Conservation (phyloP, 1,140 invertebrate genomes). For the Sycophaga agraensis region DNA sequence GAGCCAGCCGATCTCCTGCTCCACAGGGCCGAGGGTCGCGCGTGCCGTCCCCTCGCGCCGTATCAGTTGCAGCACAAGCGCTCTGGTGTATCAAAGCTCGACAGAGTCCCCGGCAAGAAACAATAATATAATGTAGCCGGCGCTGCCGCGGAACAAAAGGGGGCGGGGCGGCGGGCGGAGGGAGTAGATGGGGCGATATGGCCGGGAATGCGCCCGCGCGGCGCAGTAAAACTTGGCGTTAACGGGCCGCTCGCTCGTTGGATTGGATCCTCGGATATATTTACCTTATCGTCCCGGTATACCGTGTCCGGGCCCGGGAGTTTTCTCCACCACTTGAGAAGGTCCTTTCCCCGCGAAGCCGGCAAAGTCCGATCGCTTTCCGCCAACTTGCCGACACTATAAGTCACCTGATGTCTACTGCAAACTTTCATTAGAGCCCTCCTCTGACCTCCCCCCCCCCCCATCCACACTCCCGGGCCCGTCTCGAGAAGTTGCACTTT, state of each 20-base stretch:
- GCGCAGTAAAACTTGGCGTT: constrained; percentile 23
- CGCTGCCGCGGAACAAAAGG: too few species aligned
- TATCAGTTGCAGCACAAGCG: too few species aligned
- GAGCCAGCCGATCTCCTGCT: too few species aligned
- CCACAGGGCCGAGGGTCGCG: too few species aligned
- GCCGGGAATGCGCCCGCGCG: neutral
- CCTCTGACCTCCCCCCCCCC: too few species aligned
- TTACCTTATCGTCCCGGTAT: constrained; percentile 22
- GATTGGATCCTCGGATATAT: constrained; percentile 23
- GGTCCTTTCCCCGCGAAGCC: neutral
- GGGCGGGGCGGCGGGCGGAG: too few species aligned
- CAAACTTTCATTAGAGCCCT: constrained; percentile 24
- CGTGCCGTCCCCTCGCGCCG: too few species aligned
- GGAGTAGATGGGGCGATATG: constrained; percentile 25
- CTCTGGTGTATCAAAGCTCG: too few species aligned
- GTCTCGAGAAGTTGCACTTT: too few species aligned
- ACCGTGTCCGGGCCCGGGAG: neutral
- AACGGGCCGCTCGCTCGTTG: constrained; percentile 3
- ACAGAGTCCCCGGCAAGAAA: too few species aligned
- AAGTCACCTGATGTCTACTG: constrained; percentile 24
- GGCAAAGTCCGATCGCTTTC: constrained; percentile 23
- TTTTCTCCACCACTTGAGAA: neutral
- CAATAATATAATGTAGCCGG: neutral
- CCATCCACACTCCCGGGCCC: too few species aligned
- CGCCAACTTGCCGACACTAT: constrained; percentile 22